These are phyloP conservation scores for Drosophila kohkoa DNA, from an alignment of 1,140 invertebrate genomes.

Conservation along the genomic window DNA sequence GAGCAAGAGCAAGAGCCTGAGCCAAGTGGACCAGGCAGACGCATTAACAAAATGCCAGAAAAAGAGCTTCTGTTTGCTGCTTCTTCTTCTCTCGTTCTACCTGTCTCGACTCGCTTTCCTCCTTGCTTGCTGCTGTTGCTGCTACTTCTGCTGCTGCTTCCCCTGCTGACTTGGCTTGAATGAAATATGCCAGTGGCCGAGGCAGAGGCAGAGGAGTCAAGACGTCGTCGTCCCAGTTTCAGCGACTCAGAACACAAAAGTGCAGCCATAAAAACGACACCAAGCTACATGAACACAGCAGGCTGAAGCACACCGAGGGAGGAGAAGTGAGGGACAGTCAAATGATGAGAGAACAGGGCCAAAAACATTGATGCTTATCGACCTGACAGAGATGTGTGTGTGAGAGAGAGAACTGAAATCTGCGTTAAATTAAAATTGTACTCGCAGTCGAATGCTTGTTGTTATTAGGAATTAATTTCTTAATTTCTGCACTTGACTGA, in stretches of 20 bases:
- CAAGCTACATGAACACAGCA: conserved; percentile 55
- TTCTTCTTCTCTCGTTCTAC: conserved; percentile 31
- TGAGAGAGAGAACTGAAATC: background rate
- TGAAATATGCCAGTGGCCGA: conserved; percentile 72
- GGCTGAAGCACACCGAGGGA: background rate
- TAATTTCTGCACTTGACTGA: conserved; percentile 58
- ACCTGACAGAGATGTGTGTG: conserved; percentile 57
- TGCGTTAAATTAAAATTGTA: conserved; percentile 18
- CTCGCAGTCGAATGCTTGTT: conserved; percentile 39
- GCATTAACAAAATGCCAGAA: conserved; percentile 84
- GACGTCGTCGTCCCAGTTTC: conserved; percentile 22
- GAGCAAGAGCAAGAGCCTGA: conserved; percentile 11
- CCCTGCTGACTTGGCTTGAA: conserved; percentile 41
- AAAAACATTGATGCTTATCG: conserved; percentile 84
- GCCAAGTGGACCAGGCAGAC: conserved; percentile 52
- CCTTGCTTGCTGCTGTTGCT: too few species aligned
- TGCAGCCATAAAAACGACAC: conserved; percentile 84
- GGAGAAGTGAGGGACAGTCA: conserved; percentile 28
- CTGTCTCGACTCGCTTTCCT: conserved; percentile 30
- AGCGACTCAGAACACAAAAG: conserved; percentile 70
- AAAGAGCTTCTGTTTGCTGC: conserved; percentile 80
- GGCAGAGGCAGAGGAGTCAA: background rate
- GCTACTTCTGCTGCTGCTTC: background rate
- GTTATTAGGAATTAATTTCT: conserved; percentile 74
- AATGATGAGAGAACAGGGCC: conserved; percentile 57